Evolutionary conservation across 2,113 vertebrate species (phyloP).

Genomic region (Chelonoidis abingdonii): DNA sequence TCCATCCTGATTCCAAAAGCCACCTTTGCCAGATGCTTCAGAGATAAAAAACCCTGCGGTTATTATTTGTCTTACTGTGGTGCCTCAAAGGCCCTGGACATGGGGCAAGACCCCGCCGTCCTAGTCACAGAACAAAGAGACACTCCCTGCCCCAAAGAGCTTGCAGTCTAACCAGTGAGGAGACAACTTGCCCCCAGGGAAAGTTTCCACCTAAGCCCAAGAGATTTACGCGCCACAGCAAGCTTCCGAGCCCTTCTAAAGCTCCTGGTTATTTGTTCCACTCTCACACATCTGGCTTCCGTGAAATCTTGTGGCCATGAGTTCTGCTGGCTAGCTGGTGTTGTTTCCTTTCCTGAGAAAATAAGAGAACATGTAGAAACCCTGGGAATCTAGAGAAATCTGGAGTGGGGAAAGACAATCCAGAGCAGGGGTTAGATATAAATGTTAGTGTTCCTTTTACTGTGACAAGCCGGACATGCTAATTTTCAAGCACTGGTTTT

Average conservation of each 20-base stretch:
- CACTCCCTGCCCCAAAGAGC: no score
- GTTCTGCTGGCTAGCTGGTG: not conserved
- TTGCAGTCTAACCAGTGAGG: not conserved
- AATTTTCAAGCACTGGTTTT: not conserved
- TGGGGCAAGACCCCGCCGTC: no score
- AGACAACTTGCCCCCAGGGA: not conserved
- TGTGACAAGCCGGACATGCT: not conserved
- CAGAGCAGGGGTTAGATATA: not conserved
- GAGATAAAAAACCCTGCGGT: no score
- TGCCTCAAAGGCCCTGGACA: no score
- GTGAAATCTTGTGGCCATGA: not conserved
- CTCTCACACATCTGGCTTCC: not conserved
- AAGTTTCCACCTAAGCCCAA: not conserved
- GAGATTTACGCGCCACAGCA: no score
- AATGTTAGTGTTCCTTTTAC: not conserved
- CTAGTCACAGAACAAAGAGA: no score
- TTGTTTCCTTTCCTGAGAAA: not conserved
- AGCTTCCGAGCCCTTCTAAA: not conserved
- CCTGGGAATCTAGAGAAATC: not conserved
- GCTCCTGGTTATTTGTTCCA: not conserved
- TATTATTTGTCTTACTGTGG: no score
- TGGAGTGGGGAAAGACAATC: not conserved
- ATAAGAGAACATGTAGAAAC: not conserved
- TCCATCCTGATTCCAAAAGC: no score
- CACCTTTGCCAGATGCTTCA: no score